These are phyloP conservation scores for Yponomeuta plumbellus DNA, from an alignment of 2,888 invertebrate genomes.

Conservation along the genomic window DNA sequence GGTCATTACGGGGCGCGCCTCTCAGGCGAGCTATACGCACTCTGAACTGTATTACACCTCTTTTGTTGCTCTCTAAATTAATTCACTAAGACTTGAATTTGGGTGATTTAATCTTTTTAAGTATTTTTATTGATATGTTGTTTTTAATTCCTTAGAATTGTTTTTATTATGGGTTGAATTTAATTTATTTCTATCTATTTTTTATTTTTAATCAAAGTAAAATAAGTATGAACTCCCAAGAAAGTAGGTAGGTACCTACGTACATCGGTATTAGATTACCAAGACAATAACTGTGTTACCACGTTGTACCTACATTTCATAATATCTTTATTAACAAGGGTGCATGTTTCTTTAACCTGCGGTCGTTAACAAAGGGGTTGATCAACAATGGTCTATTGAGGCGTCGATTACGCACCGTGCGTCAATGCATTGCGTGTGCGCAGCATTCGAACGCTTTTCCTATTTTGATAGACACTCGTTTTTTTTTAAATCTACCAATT, in stretches of 20 bases:
- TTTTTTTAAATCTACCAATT: no score
- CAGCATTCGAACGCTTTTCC: background rate
- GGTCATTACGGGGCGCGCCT: no score
- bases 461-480: background rate
- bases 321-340: background rate
- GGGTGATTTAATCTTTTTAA: no score
- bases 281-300: background rate
- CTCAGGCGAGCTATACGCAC: no score
- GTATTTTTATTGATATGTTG: no score
- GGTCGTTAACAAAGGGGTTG: background rate
- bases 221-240: background rate
- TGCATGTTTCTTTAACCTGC: background rate
- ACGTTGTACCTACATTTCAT: background rate
- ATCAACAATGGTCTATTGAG: background rate
- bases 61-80: no score
- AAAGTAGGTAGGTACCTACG: background rate
- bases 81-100: no score
- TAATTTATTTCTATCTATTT: no score
- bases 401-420: background rate
- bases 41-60: no score
- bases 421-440: background rate
- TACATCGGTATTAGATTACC: background rate
- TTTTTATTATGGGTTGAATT: no score
- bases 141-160: no score
- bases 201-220: background rate